Base-by-base conservation (phyloP, 92 coral and sea anemone genomes). In the Parazoanthus swiftii region DNA sequence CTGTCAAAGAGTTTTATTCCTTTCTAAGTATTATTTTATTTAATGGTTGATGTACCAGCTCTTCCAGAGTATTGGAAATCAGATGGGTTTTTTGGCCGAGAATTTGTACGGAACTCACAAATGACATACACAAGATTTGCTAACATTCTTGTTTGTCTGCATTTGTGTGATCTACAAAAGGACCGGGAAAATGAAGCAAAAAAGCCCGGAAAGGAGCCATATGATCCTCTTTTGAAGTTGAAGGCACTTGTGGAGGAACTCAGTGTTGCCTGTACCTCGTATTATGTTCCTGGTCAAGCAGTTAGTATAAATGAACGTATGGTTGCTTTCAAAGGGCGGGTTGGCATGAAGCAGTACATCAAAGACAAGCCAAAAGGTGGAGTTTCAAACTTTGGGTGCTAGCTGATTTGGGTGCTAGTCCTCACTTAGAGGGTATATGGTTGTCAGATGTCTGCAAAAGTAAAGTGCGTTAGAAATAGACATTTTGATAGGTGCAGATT, bases 321-420 rank as follows among this genome's bases (percentile, higher is more conserved):
- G 87, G 78, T 83, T 67, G 87, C 78, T 5, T 83, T 83, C 36
- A 66, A 83, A 37, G 87, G 87, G 37, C 3, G 77, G 36, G 54
- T 83, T 10, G 77, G 87, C 23, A 83, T 65, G 39, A 83, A 83
- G 38, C 87, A 82, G 66, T 66, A 58, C 18, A 58, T 59, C 21
- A 65, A 63, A 66, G 86, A 59, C 74, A 58, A 81, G 72, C 86
- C 86, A 25, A 26, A 11, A 81, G 63, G 44, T 81, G 74, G 44
- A 75, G 86, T 26, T 81, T 81, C 75, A 81, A 81, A 81, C 72
- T 81, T 23, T 36, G 86, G 86, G 59, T 81, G 11, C 74, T 81
- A 8, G 86, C 76, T 8, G 48, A 72, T 29, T 51, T 42, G 21
- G n/a, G 20, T 44, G 8, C 50, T 29, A 29, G 33, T 29, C 33